Percentiles rank a stretch among this genome's conserved stretches.
Conservation (phyloP, 2,888 invertebrate genomes). For the Therioaphis trifolii region DNA sequence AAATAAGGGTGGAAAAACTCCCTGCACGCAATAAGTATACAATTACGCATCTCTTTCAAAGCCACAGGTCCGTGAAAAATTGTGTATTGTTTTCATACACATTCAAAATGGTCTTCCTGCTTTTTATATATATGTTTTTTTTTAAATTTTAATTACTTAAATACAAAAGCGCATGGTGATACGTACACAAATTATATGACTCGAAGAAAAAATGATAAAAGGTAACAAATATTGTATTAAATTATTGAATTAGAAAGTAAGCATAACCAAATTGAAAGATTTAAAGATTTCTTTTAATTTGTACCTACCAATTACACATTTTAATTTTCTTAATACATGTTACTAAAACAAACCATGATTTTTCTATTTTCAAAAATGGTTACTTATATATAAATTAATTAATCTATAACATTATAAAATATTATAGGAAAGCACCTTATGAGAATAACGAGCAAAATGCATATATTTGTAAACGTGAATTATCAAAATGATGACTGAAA, state of each 20-base stretch:
- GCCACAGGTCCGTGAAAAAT: conserved; percentile 60
- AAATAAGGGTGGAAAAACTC: conserved; percentile 43
- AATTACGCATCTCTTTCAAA: conserved; percentile 48
- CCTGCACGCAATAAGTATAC: conserved; percentile 40
- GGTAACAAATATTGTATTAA: background rate
- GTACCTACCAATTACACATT: background rate
- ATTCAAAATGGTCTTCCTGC: conserved; percentile 41
- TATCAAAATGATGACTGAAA: background rate
- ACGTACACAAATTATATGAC: background rate
- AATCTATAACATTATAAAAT: background rate
- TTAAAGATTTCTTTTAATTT: conserved; percentile 12
- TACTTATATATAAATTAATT: background rate
- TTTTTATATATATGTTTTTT: conserved; percentile 27
- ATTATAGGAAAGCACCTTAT: too few relatives aligned
- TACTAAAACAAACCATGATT: too few relatives aligned
- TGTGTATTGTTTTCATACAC: conserved; percentile 40
- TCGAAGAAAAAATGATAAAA: background rate
- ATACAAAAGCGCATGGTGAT: conserved; percentile 27
- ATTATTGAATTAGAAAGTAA: conserved; percentile 23
- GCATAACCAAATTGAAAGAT: background rate
- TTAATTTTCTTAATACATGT: background rate
- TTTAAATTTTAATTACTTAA: conserved; percentile 45
- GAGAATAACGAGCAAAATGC: too few relatives aligned
- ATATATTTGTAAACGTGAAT: too few relatives aligned
- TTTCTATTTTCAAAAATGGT: background rate